Conservation (phyloP, 2,797 vertebrate species). For the Meriones psammophilus region DNA sequence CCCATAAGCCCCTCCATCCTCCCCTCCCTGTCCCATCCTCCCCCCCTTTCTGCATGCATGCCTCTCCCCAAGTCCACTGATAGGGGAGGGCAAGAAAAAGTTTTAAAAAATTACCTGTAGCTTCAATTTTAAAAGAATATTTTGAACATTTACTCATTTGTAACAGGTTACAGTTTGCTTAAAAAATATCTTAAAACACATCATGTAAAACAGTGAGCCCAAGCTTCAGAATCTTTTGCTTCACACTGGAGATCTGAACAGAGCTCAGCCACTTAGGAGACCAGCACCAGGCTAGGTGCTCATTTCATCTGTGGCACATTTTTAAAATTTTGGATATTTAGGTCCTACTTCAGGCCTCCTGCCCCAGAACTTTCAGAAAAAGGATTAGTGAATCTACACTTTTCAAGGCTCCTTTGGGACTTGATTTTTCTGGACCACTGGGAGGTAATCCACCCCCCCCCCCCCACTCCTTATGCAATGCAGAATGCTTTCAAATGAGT, state of each 20-base stretch:
- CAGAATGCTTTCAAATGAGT: not conserved
- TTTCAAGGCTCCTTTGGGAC: constrained; percentile 25
- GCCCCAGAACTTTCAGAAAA: not conserved
- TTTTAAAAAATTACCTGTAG: not conserved
- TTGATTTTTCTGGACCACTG: constrained; percentile 13
- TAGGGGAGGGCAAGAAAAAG: not conserved
- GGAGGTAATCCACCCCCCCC: not conserved
- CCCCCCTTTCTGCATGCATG: too few species aligned
- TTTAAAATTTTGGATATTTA: constrained; percentile 37
- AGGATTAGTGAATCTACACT: not conserved
- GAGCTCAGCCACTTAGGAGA: not conserved
- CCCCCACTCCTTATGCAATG: too few species aligned
- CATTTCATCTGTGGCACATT: not conserved
- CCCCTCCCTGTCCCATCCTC: too few species aligned
- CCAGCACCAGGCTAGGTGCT: not conserved
- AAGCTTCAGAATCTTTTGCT: not conserved
- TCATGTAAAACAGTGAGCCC: not conserved
- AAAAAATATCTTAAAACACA: constrained; percentile 17
- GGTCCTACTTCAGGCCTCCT: not conserved
- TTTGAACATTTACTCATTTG: constrained; percentile 13
- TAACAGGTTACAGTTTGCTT: constrained; percentile 20
- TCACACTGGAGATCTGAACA: not conserved
- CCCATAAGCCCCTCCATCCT: too few species aligned
- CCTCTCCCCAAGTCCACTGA: too few species aligned
- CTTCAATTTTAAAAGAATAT: constrained; percentile 38